Base-by-base conservation (phyloP, 2,888 invertebrate species). In the Hedya salicella region DNA sequence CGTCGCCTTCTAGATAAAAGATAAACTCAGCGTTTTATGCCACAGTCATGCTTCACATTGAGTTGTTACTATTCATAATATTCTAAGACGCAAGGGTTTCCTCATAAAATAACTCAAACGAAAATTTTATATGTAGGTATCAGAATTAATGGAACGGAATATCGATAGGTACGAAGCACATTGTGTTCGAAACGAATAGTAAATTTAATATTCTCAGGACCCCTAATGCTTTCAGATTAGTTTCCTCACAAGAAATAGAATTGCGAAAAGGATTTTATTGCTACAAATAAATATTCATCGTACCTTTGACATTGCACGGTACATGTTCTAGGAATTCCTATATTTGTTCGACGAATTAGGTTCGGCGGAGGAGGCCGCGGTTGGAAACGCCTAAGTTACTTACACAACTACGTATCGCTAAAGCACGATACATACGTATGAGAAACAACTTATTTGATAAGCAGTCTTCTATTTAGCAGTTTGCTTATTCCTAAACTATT, bases 131-230 rank as follows among this genome's bases (percentile, higher is more conserved):
- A 5, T 9, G 4, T 36, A 36, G 36, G 36, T 39, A 60, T 60
- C 48, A 19, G 11, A 21, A 50, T 6, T 36, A 60, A 60, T 49
- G 14, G 48, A 11, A 14, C 39, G 25, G 39, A 48, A 60, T 54
- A 54, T 48, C 36, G 48, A 57, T 36, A 48, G 32, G 46, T 21
- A 21, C 30, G 42, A 40, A 40, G 32, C 11, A 46, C 17, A 52
- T 42, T 50, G 30, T 61, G 30, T 30, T 50, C 52, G 32, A 30
- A 17, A 19, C 19, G 42, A 61, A 40, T 42, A 61, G 50, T 30
- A 61, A 52, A 61, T 61, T 50, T 50, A 52, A 61, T 61, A 61
- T 42, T 21, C 17, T 6, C 6, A 32, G n/a, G 36, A 8, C 46
- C 19, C 14, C 14, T 48, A 48, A 59, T 21, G 21, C 48, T 32